Conservation (phyloP, 2,888 invertebrate species). For the Nymphalis urticae region DNA sequence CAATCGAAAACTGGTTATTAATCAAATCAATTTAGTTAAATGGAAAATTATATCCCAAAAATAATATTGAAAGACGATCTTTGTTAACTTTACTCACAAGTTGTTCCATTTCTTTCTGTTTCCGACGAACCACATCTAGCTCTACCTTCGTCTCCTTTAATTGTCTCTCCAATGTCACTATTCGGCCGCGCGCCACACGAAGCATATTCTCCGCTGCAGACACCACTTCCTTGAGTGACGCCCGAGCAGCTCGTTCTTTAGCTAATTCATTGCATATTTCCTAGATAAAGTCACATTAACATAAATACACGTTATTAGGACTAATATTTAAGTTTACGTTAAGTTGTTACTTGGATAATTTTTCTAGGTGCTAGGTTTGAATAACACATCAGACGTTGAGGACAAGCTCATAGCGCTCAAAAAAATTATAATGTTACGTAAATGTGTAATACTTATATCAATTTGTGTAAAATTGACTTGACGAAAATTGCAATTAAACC, state of each 20-base stretch:
- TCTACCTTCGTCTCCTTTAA: slow-evolving; percentile 63
- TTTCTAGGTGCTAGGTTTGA: too few species aligned
- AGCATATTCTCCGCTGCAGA: slow-evolving; percentile 69
- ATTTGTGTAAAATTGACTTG: neutral
- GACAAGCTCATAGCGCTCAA: too few species aligned
- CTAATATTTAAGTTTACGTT: too few species aligned
- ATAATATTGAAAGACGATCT: too few species aligned
- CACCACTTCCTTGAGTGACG: slow-evolving; percentile 65
- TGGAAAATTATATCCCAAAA: too few species aligned
- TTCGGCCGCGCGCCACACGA: slow-evolving; percentile 67
- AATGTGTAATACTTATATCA: neutral
- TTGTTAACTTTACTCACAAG: slow-evolving; percentile 53
- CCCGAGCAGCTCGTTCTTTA: slow-evolving; percentile 66
- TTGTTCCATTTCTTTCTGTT: slow-evolving; percentile 72
- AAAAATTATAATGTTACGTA: neutral
- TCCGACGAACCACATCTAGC: slow-evolving; percentile 59
- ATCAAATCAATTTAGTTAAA: too few species aligned
- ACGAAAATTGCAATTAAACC: slow-evolving; percentile 41
- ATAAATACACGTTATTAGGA: neutral
- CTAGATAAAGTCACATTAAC: slow-evolving; percentile 41
- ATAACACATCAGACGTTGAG: neutral
- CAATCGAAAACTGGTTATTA: too few species aligned
- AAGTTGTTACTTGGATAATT: too few species aligned
- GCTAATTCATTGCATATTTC: slow-evolving; percentile 56
- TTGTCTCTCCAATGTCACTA: slow-evolving; percentile 64